phyloP scores from a whole-genome alignment of 2,888 invertebrate genomes.

The Hydrotaea cyrtoneurina region DNA sequence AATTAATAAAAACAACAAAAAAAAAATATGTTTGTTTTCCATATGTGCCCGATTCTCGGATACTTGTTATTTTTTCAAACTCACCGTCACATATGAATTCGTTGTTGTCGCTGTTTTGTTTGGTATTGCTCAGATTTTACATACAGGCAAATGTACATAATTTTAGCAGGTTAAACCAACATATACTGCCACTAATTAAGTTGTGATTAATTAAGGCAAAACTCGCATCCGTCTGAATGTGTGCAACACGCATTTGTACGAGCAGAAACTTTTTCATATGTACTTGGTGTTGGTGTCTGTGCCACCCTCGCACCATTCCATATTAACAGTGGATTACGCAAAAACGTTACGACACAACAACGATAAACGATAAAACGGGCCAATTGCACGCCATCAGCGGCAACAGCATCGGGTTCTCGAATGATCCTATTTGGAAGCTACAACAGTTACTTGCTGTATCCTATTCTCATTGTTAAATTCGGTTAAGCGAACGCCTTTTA shows the following conservation, averaged over 20 bases:
- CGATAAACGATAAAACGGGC: not conserved
- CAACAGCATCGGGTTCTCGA: no score
- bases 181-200: constrained; percentile 69
- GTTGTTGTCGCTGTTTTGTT: not conserved
- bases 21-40: no score
- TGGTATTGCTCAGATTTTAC: constrained; percentile 4
- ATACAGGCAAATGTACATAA: not conserved
- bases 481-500: no score
- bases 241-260: not conserved
- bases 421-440: no score
- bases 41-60: no score
- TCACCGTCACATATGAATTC: not conserved
- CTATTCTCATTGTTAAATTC: no score
- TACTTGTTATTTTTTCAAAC: not conserved
- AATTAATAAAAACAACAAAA: not conserved
- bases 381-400: not conserved
- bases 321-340: not conserved
- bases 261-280: not conserved
- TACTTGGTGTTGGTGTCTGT: not conserved
- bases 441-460: no score
- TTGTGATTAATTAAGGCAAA: constrained; percentile 69
- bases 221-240: constrained; percentile 1
- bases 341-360: not conserved
- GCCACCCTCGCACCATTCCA: not conserved
- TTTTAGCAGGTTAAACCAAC: constrained; percentile 41